Evolutionary conservation across 2,113 vertebrate species (phyloP), one percentile per base, ranked within the genome.

Genomic region (Apeltes quadracus): DNA sequence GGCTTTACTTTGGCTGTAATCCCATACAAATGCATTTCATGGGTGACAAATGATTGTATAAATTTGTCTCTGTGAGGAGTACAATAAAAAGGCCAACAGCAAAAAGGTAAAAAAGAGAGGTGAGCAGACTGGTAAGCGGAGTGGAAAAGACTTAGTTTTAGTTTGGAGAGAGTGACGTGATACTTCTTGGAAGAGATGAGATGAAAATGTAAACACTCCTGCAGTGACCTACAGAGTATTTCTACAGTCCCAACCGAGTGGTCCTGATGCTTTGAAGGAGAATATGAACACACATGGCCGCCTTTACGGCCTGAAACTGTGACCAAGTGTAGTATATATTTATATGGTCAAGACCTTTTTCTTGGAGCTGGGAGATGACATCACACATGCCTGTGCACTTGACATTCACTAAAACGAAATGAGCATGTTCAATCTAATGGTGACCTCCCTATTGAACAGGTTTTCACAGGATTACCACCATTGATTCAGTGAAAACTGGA

Each of bases 141-240:
- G 55, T 6, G 32, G 43, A 69, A 41, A 29, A 27, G 67, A 75
- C 23, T 48, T 75, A n/a, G 78, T 67, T 81, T 84, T 74, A 18
- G 61, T 53, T 76, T 66, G 58, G 61, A 83, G 75, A 68, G 58
- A 61, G 41, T 82, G 76, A 87, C 39, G 67, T 56, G 48, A 48
- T 76, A 5, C 7, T 71, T 78, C 71, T 72, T 39, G 65, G 36
- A 72, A 69, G 36, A 72, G 74, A 61, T 38, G 53, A 56, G 25
- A 57, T 68, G 59, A 67, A 69, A 59, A 69, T 73, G 51, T 82
- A 85, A 89, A 85, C 76, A 75, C 61, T 77, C 18, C 75, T 7
- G 5, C 34, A 54, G 50, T 71, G 81, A 74, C 71, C 73, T 80
- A 53, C 7, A 58, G 64, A 77, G 71, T 61, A 78, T 81, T 75